Conservation (phyloP, 2,888 invertebrate genomes). For the Automeris io region DNA sequence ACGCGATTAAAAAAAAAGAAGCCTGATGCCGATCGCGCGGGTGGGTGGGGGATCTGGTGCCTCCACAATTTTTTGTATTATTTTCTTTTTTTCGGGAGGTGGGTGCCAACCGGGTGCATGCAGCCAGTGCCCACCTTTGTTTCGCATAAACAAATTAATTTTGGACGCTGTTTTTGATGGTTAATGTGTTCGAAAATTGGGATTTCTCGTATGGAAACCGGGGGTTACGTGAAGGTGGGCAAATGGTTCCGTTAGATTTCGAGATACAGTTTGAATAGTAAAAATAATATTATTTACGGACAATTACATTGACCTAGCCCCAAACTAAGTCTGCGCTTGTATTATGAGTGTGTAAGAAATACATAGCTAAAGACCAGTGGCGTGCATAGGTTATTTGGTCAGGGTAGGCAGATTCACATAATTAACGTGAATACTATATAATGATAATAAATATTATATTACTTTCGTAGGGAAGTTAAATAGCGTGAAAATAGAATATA, state of each 20-base stretch:
- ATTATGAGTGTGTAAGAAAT: too few relatives aligned
- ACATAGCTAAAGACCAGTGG: too few relatives aligned
- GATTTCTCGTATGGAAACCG: conserved; percentile 23
- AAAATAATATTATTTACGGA: neutral
- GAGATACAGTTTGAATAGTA: neutral
- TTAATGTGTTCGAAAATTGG: conserved; percentile 68
- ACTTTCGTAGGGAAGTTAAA: too few relatives aligned
- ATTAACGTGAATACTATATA: too few relatives aligned
- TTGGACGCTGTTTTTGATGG: conserved; percentile 73
- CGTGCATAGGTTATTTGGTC: too few relatives aligned
- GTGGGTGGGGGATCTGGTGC: conserved; percentile 48
- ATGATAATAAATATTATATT: too few relatives aligned
- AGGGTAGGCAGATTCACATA: too few relatives aligned
- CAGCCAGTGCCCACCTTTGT: conserved; percentile 75
- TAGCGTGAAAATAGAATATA: too few relatives aligned
- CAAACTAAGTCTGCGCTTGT: too few relatives aligned
- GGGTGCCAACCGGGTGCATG: conserved; percentile 71
- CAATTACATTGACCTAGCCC: too few relatives aligned
- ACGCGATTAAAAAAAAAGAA: conserved; percentile 78
- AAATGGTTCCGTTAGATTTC: neutral
- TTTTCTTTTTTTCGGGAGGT: conserved; percentile 70
- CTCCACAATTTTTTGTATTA: conserved; percentile 57
- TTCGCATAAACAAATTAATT: conserved; percentile 78
- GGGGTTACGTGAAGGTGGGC: conserved; percentile 12
- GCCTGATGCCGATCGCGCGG: conserved; percentile 75